Conservation (phyloP, 2,888 invertebrate species). For the Eilema caniola region DNA sequence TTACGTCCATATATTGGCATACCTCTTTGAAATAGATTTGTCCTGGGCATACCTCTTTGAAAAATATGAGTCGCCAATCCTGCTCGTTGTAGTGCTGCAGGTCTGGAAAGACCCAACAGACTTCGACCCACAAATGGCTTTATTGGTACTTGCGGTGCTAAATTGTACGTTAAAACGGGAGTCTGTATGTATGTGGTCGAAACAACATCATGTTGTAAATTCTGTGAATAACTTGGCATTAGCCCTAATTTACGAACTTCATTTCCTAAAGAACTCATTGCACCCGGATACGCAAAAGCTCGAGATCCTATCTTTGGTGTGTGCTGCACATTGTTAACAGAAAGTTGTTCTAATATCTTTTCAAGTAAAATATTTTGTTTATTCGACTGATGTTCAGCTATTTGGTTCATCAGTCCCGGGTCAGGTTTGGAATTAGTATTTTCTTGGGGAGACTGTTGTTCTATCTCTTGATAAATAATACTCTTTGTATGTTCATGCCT, state of each 20-base stretch:
- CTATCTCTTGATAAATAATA: constrained; percentile 14
- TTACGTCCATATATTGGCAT: constrained; percentile 18
- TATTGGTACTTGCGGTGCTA: constrained; percentile 17
- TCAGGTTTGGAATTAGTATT: constrained; percentile 11
- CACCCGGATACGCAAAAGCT: background rate
- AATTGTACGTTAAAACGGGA: constrained; percentile 4
- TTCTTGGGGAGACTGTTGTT: constrained; percentile 18
- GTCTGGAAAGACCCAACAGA: constrained; percentile 7
- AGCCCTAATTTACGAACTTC: constrained; percentile 18
- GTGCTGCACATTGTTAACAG: constrained; percentile 17
- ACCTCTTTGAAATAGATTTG: constrained; percentile 20
- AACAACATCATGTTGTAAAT: constrained; percentile 21
- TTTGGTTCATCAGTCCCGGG: constrained; percentile 21
- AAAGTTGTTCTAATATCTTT: constrained; percentile 40
- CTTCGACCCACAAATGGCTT: constrained; percentile 26
- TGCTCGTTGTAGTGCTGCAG: constrained; percentile 18
- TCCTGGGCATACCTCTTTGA: constrained; percentile 29
- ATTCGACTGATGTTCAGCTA: constrained; percentile 27
- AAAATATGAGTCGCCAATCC: constrained; percentile 25
- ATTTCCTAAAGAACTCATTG: constrained; percentile 17
- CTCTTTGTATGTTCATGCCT: constrained; percentile 6
- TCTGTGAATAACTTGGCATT: constrained; percentile 14
- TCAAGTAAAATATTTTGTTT: constrained; percentile 36
- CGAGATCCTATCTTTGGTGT: constrained; percentile 6
- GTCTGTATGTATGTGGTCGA: constrained; percentile 22